Evolutionary conservation across 2,113 vertebrate genomes (phyloP), one percentile per base, ranked within the genome.

Genomic region (Suncus etruscus): DNA sequence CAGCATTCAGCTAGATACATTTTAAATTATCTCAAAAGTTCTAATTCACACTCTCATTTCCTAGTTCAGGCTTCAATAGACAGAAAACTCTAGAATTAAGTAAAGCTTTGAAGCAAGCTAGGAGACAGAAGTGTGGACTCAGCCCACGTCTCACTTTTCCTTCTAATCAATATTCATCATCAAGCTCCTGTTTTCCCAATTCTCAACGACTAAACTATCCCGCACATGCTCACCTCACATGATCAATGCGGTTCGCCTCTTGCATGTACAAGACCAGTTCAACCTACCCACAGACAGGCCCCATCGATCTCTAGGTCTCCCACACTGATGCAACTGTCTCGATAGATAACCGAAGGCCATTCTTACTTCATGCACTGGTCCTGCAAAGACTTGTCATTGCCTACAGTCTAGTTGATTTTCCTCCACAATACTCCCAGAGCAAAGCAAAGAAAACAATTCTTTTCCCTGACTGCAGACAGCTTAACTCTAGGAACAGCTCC

Each of bases 1-100:
- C 68, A 93, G 47, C 54, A 90, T 91, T 50, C 68, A 16, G 4
- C 39, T 94, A 82, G 83, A 78, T 63, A 87, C 29, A 86, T 12
- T 83, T 68, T 65, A 73, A 90, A 83, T n/a, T 11, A 92, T 75
- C 74, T 66, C 32, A 81, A 39, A 87, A 70, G 50, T 83, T 86
- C 73, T 86, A 75, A 27, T 39, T 39, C 39, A 39, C 27, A 70
- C 89, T 91, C 89, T 58, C 54, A 91, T 77, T 81, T 87, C 6
- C 12, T 25, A 77, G 72, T 39, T 90, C 63, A 72, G 73, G 74
- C 70, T 81, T 93, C 81, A 65, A 80, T 87, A 92, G 47, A 51
- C 51, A 90, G 69, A 86, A 91, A 86, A n/a, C 32, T 11, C 51
- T 45, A 66, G 7, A 94, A 70, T 75, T 86, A 79, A 83, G 47